Percentiles rank a stretch among this genome's conserved stretches.
phyloP scores from a whole-genome alignment of 2,888 invertebrate species.

The Frankliniella intonsa region DNA sequence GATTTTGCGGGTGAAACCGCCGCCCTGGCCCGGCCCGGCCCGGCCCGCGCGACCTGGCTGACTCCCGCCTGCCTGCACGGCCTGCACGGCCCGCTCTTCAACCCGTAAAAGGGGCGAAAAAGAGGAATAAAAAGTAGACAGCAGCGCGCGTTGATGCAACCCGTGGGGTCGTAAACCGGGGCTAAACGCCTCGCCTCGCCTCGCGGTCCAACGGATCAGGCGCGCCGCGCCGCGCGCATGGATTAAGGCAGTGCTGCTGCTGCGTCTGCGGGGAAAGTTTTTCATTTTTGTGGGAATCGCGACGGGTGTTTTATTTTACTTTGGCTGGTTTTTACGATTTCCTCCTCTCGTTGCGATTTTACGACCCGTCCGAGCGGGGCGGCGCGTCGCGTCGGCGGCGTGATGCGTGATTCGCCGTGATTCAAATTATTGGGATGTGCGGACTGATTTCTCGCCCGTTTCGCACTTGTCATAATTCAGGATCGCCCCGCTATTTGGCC shows the following conservation, averaged over 20 bases:
- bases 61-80: too few species aligned
- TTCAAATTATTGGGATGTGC: background rate
- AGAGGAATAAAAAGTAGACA: slow-evolving; percentile 14
- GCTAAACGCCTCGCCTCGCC: background rate
- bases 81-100: too few species aligned
- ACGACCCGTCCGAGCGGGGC: background rate
- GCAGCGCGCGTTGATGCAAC: background rate
- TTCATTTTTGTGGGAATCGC: slow-evolving; percentile 10
- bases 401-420: background rate
- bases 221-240: background rate
- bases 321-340: background rate
- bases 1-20: slow-evolving; percentile 1
- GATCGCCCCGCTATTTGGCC: background rate
- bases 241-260: background rate
- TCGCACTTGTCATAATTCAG: slow-evolving; percentile 16
- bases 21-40: too few species aligned
- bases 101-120: too few species aligned
- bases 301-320: background rate
- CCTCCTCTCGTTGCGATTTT: slow-evolving; percentile 3
- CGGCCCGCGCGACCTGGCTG: too few species aligned
- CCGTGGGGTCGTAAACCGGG: background rate
- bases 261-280: background rate
- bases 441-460: background rate
- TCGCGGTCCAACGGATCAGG: background rate
- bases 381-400: background rate